Evolutionary conservation across 2,113 vertebrate species (phyloP).

Genomic region (Phrynocephalus versicolor): DNA sequence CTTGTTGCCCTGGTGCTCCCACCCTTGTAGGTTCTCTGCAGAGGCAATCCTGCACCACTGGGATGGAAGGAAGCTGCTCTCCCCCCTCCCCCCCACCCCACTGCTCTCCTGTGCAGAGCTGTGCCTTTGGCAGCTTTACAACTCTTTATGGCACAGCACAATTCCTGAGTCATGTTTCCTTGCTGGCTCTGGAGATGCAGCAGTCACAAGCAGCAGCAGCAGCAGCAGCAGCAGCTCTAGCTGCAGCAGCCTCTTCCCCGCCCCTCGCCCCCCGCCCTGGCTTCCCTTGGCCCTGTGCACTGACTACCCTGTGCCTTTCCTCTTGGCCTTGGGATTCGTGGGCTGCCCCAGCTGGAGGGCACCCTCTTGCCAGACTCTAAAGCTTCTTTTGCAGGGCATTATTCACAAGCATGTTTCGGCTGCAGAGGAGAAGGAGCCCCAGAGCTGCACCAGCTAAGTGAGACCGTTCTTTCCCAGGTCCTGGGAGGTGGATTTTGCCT

Average conservation of each 20-base stretch:
- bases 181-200: background rate
- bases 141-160: background rate
- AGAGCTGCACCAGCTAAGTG: no score
- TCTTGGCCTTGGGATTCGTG: no score
- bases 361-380: no score
- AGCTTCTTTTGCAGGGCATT: no score
- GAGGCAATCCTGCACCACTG: background rate
- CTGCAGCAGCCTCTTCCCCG: conserved; percentile 7
- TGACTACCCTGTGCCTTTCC: no score
- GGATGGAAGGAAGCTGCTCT: background rate
- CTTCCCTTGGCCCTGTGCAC: no score
- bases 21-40: background rate
- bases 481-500: no score
- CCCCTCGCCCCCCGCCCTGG: background rate
- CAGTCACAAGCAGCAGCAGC: background rate
- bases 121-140: conserved; percentile 4
- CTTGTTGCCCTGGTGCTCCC: background rate
- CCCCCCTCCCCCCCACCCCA: background rate
- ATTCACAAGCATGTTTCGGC: no score
- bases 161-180: background rate
- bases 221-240: background rate
- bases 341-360: no score
- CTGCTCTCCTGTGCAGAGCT: background rate
- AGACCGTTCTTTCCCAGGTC: no score
- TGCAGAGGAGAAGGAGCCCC: no score